phyloP scores from a whole-genome alignment of 2,113 vertebrate species.

The Pelusios castaneus region DNA sequence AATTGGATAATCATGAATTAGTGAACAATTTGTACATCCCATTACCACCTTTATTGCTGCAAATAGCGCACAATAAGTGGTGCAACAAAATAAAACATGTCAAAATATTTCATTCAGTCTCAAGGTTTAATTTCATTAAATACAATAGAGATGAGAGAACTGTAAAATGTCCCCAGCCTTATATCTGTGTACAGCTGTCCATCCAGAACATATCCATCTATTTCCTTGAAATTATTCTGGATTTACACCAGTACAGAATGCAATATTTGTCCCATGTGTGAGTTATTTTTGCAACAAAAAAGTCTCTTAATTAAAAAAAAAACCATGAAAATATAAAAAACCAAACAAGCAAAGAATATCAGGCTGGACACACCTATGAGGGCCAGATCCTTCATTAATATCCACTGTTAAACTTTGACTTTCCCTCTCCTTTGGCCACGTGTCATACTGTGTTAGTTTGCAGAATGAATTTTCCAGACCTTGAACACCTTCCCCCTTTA shows the following conservation, averaged over 20 bases:
- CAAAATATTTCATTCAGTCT: neutral
- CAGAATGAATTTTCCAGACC: neutral
- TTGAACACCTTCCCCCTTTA: accelerated
- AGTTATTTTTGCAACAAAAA: neutral
- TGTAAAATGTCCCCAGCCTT: neutral
- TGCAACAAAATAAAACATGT: neutral
- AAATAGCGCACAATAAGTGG: neutral
- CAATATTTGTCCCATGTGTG: neutral
- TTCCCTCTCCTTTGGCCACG: neutral
- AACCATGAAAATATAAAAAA: neutral
- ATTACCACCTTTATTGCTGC: neutral
- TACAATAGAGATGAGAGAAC: neutral
- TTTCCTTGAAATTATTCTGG: neutral
- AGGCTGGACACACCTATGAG: accelerated
- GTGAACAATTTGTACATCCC: neutral
- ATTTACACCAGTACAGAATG: neutral
- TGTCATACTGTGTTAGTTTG: accelerated
- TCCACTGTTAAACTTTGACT: neutral
- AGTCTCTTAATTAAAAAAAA: neutral
- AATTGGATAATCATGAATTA: neutral
- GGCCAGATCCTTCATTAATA: neutral
- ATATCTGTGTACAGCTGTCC: neutral
- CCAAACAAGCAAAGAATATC: neutral
- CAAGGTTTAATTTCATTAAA: neutral
- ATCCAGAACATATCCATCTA: neutral